phyloP scores from a whole-genome alignment of 2,888 invertebrate species.

The Synanthedon andrenaeformis region DNA sequence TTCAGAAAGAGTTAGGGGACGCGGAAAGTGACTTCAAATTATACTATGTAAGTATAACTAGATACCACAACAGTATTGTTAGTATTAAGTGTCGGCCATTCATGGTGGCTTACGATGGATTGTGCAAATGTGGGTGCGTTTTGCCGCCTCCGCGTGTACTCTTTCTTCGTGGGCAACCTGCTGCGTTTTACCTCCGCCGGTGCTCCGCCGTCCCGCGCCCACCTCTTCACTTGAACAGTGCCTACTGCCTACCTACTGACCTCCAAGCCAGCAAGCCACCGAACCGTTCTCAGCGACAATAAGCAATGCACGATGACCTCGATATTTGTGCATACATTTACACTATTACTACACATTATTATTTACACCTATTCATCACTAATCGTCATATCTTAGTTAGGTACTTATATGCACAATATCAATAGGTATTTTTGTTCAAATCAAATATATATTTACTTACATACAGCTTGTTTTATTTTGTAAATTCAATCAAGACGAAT shows the following conservation, averaged over 20 bases:
- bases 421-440: too few species aligned
- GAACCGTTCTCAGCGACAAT: conserved; percentile 34
- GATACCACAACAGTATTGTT: too few species aligned
- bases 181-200: conserved; percentile 14
- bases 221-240: conserved; percentile 2
- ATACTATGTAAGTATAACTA: too few species aligned
- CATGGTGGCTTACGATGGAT: too few species aligned
- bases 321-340: conserved; percentile 22
- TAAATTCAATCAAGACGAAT: too few species aligned
- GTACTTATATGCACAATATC: neutral
- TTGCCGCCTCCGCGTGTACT: conserved; percentile 8
- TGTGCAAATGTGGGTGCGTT: neutral
- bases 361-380: neutral
- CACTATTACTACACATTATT: too few species aligned
- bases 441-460: too few species aligned
- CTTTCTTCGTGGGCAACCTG: conserved; percentile 15
- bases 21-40: too few species aligned
- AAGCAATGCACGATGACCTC: conserved; percentile 34
- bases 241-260: conserved; percentile 14
- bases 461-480: too few species aligned
- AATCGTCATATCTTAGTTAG: too few species aligned
- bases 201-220: conserved; percentile 14
- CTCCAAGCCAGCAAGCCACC: conserved; percentile 30
- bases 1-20: too few species aligned
- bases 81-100: too few species aligned